phyloP scores from a whole-genome alignment of 2,797 vertebrate species.

The Cheracebus regulus region DNA sequence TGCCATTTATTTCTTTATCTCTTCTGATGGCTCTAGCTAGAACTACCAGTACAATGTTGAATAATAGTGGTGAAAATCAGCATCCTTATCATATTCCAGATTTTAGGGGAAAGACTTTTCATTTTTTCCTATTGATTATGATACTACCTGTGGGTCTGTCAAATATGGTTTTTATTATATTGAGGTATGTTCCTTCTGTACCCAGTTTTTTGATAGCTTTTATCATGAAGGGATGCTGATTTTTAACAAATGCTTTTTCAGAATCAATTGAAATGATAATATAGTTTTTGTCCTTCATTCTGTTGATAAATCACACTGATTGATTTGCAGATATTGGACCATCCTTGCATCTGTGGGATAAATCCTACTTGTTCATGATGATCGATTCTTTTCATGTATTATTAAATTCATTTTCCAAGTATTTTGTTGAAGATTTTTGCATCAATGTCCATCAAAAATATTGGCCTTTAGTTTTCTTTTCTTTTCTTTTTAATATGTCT shows the following conservation, averaged over 20 bases:
- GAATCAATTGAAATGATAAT: neutral
- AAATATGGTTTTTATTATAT: neutral
- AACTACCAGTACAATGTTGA: neutral
- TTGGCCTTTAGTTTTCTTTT: neutral
- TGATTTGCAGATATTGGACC: neutral
- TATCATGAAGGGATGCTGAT: neutral
- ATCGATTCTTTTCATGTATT: neutral
- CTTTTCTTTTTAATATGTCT: neutral
- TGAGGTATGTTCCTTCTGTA: neutral
- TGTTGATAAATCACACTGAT: neutral
- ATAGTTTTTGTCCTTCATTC: neutral
- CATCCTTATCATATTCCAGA: neutral
- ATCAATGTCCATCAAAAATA: neutral
- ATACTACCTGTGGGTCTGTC: neutral
- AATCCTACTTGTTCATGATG: neutral
- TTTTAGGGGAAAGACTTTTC: neutral
- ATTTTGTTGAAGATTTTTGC: neutral
- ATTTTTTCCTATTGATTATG: neutral
- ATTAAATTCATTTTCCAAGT: neutral
- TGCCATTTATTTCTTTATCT: neutral
- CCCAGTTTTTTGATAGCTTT: neutral
- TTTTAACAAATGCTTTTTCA: neutral
- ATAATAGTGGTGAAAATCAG: neutral
- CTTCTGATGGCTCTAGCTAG: neutral
- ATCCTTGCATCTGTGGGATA: neutral